Conservation (phyloP, 1,140 invertebrate genomes). For the Antheraea pernyi region DNA sequence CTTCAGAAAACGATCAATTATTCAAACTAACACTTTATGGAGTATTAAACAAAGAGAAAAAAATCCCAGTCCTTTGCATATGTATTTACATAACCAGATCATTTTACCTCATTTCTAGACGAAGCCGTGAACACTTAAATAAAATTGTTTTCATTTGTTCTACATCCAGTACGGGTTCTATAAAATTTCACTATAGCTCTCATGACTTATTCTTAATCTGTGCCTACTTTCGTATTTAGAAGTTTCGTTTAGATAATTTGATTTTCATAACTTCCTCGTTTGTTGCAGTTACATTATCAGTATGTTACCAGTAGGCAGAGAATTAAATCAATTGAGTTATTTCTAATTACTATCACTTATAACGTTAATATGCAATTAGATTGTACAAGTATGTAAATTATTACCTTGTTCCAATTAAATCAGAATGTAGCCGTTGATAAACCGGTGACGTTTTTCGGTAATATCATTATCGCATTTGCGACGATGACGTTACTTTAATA, state of each 20-base stretch:
- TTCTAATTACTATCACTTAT: slow-evolving; percentile 16
- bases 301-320: background rate
- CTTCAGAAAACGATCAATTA: too few relatives aligned
- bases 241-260: background rate
- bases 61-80: too few relatives aligned
- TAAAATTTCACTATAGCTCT: too few relatives aligned
- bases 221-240: too few relatives aligned
- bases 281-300: background rate
- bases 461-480: slow-evolving; percentile 21
- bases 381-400: slow-evolving; percentile 37
- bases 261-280: background rate
- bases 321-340: background rate
- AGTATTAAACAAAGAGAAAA: too few relatives aligned
- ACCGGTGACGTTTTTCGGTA: slow-evolving; percentile 32
- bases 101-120: too few relatives aligned
- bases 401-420: slow-evolving; percentile 44
- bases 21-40: too few relatives aligned
- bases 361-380: slow-evolving; percentile 30
- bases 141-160: too few relatives aligned
- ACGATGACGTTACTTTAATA: slow-evolving; percentile 18
- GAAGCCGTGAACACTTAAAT: too few relatives aligned
- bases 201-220: too few relatives aligned
- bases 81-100: too few relatives aligned
- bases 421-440: slow-evolving; percentile 17
- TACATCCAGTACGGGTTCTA: too few relatives aligned